A percentile compares a stretch with the other conserved stretches of the same genome.
Evolutionary conservation across 2,797 vertebrate genomes (phyloP).

Genomic region (Sebastes hubbsi): DNA sequence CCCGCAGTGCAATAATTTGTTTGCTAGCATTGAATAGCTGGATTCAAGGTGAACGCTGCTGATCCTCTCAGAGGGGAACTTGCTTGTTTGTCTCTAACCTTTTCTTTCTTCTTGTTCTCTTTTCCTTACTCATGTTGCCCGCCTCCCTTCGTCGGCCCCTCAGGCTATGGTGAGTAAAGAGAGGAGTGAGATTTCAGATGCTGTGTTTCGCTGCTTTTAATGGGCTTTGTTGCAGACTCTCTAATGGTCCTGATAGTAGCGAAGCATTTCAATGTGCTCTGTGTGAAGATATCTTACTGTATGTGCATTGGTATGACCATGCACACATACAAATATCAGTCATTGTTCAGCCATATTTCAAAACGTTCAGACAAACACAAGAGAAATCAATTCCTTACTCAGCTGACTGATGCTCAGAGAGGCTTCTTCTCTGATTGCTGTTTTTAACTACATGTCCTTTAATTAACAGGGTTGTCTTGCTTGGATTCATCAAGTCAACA

Average conservation of each 20-base stretch:
- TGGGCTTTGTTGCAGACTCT: conserved; percentile 1
- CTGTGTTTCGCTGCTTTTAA: conserved; percentile 1
- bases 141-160: conserved; percentile 29
- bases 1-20: not conserved
- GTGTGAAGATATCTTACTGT: not conserved
- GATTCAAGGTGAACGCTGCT: conserved; percentile 29
- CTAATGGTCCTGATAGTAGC: not conserved
- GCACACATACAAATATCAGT: not conserved
- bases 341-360: conserved; percentile 3
- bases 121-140: conserved; percentile 20
- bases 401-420: not conserved
- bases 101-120: conserved; percentile 29
- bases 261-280: not conserved
- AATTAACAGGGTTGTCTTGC: conserved; percentile 16
- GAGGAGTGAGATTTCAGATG: conserved; percentile 2
- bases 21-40: not conserved
- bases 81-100: conserved; percentile 55
- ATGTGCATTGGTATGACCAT: not conserved
- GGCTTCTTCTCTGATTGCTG: conserved; percentile 9
- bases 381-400: conserved; percentile 12
- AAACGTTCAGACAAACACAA: not conserved
- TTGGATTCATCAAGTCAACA: conserved; percentile 1
- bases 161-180: conserved; percentile 95
- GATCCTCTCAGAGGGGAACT: not conserved
- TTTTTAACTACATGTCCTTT: conserved; percentile 7